Evolutionary conservation across 2,113 vertebrate species (phyloP), one percentile per base, ranked within the genome.

Genomic region (Psettodes erumei): DNA sequence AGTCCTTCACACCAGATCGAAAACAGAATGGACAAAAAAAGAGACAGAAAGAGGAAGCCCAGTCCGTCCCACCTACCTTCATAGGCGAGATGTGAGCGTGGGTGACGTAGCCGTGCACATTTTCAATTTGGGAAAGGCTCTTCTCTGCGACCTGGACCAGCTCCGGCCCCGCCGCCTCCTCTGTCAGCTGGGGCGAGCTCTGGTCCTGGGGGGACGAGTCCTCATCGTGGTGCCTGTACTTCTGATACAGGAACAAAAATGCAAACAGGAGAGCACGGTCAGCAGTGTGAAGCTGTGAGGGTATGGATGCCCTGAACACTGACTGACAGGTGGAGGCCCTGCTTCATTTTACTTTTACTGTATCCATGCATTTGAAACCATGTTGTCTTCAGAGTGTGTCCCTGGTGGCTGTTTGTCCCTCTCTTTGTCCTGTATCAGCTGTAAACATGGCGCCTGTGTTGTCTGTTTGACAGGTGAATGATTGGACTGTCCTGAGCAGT

Each of bases 21-120:
- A 5, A n/a, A n/a, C n/a, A 3, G 16, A 6, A 47, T 21, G 28
- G 27, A 33, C 6, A 53, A 8, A 25, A n/a, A 23, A 33, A 42
- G 0, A 50, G 18, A 53, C 2, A 35, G 60, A 13, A 10, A 4
- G 2, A 7, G 3, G 1, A 8, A 8, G 18, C 1, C 8, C 9
- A 8, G 1, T 0, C 1, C 28, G 21, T 7, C 8, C 28, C 27
- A n/a, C 91, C 71, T 96, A 99, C 97, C 97, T 99, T 99, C 91
- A 98, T 89, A n/a, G 98, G 97, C 4, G 97, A 99, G 93, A 98
- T 98, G 85, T 98, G 98, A 51, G 97, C 95, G 66, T 98, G 98
- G 48, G 95, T 95, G 86, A 98, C 98, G 84, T 95, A 97, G 77
- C 98, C 97, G 72, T 98, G 98, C 28, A 99, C 94, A 25, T 96